Conservation (phyloP, 1,140 invertebrate species). For the Zophobas morio region DNA sequence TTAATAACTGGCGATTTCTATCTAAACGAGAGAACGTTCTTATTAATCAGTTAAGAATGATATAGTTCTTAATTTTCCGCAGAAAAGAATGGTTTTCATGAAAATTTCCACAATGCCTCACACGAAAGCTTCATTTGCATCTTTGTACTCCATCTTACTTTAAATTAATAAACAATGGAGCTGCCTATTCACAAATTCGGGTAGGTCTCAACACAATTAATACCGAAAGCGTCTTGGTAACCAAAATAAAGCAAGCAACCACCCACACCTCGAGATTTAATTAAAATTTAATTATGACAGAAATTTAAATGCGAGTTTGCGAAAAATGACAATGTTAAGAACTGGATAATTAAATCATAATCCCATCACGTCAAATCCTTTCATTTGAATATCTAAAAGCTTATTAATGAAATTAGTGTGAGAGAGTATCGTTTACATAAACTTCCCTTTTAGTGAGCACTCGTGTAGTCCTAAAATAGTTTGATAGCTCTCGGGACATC, state of each 20-base stretch:
- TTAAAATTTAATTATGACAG: slow-evolving; percentile 12
- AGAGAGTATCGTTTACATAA: slow-evolving; percentile 20
- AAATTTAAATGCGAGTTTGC: background rate
- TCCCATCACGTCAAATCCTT: background rate
- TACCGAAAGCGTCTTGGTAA: slow-evolving; percentile 16
- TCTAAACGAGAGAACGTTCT: too few relatives aligned
- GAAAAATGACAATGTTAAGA: too few relatives aligned
- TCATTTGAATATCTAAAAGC: background rate
- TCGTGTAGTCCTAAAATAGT: slow-evolving; percentile 8
- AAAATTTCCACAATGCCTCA: too few relatives aligned
- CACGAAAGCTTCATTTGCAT: too few relatives aligned
- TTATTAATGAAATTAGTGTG: slow-evolving; percentile 7
- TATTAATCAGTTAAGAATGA: too few relatives aligned
- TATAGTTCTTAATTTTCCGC: too few relatives aligned
- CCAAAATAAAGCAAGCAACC: slow-evolving; percentile 1
- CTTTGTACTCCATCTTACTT: too few relatives aligned
- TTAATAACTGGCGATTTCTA: too few relatives aligned
- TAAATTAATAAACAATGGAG: background rate
- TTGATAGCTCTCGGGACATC: slow-evolving; percentile 1
- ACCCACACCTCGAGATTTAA: background rate
- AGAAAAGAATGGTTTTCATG: too few relatives aligned
- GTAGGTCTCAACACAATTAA: slow-evolving; percentile 1
- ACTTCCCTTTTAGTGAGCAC: slow-evolving; percentile 12
- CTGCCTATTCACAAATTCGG: slow-evolving; percentile 11
- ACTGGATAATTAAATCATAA: background rate